phyloP scores from a whole-genome alignment of 2,888 invertebrate species.

The Cheilosia impressa region DNA sequence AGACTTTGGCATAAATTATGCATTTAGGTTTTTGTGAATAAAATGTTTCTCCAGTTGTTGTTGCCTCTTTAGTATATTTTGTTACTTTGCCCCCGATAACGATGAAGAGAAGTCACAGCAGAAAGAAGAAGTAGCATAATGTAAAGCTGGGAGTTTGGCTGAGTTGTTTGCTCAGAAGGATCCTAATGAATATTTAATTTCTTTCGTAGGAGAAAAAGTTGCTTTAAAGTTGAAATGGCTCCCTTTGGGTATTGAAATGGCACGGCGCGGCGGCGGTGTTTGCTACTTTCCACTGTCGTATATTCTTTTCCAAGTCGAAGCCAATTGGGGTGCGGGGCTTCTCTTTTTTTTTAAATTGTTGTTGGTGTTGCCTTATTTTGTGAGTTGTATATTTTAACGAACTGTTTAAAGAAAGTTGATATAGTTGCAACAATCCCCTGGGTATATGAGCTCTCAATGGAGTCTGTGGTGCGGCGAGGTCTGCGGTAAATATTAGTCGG shows the following conservation, averaged over 20 bases:
- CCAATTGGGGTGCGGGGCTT: constrained; percentile 22
- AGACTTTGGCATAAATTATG: constrained; percentile 65
- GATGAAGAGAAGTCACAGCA: neutral
- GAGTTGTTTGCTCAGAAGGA: constrained; percentile 61
- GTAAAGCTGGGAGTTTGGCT: constrained; percentile 26
- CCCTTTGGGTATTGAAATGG: constrained; percentile 42
- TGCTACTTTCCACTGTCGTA: neutral
- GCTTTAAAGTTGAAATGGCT: constrained; percentile 56
- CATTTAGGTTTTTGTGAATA: constrained; percentile 54
- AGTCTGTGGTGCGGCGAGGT: no score
- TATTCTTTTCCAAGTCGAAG: constrained; percentile 7
- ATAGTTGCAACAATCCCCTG: neutral
- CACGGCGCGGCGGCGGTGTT: neutral
- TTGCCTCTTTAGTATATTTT: constrained; percentile 32
- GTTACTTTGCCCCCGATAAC: constrained; percentile 14
- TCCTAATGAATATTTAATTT: constrained; percentile 68
- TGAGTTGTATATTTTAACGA: constrained; percentile 10
- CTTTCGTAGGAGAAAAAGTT: constrained; percentile 51
- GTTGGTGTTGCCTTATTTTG: neutral
- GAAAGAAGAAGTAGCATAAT: neutral
- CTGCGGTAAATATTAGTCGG: no score
- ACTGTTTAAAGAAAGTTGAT: neutral
- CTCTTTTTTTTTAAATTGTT: neutral
- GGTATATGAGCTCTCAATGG: no score
- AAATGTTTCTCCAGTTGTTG: constrained; percentile 36